Base-by-base conservation (phyloP, 2,888 invertebrate genomes). In the Athalia cordata region DNA sequence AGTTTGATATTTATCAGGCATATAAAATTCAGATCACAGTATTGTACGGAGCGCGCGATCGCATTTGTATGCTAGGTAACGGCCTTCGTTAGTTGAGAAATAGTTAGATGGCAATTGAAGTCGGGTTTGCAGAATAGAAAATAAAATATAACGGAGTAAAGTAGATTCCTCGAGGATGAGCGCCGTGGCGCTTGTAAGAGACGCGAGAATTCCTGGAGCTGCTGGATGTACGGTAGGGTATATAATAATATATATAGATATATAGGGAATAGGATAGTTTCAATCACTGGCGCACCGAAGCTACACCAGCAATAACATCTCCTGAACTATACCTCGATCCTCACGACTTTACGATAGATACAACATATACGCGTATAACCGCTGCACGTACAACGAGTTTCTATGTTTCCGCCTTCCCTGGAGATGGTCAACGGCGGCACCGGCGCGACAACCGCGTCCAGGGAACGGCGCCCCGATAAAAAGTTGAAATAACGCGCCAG, bases 401-500 rank as follows among this genome's bases (percentile, higher is more conserved):
- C 75, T 55, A 52, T 75, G 75, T 75, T 75, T 75, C 75, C 75
- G 75, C 75, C 75, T 75, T 75, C 75, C 59, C 43, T 49, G 59
- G 72, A 72, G 75, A 75, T 75, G 64, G 62, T 49, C 64, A 50
- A 75, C 75, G 74, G 11, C 72, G 47, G 72, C 15, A 45, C 59
- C 45, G 72, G 43, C 74, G 74, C 74, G 76, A 76, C 76, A 59
- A 74, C 77, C 65, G 52, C 67, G 52, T 66, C 67, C 67, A 52
- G 67, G 29, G 76, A 57, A 75, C 75, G 77, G 80, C 82, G 72
- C 72, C 59, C 49, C 3, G n/a, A 57, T 61, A 64, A 62, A 87
- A 84, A 83, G 81, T 77, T 77, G 81, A 82, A 84, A 84, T 85
- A 84, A 84, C 84, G 85, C 84, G 83, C 81, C 83, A 81, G 82